phyloP scores from a whole-genome alignment of 1,140 invertebrate genomes.

The Trissolcus basalis region DNA sequence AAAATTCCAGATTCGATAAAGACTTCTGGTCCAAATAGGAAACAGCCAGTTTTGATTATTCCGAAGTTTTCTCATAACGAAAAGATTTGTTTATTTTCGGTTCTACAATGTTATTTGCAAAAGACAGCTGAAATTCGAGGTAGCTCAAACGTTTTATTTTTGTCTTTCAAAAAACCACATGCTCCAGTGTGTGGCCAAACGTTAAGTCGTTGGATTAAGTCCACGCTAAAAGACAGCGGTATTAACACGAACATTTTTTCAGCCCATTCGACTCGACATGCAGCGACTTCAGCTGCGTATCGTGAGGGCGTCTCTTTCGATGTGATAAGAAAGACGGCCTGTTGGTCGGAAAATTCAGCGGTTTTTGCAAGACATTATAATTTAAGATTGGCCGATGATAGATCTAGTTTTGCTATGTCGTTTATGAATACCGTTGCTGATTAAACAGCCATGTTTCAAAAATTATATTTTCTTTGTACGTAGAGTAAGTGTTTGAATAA shows the following conservation, averaged over 20 bases:
- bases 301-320: constrained; percentile 37
- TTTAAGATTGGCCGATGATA: not conserved
- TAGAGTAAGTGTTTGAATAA: too few species aligned
- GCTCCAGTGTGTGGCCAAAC: not conserved
- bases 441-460: not conserved
- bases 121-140: not conserved
- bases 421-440: not conserved
- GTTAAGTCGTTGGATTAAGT: constrained; percentile 9
- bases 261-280: constrained; percentile 9
- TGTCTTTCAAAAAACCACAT: constrained; percentile 5
- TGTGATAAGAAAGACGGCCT: constrained; percentile 17
- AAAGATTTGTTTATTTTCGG: constrained; percentile 5
- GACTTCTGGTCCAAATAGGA: constrained; percentile 7
- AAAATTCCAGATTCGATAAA: constrained; percentile 11
- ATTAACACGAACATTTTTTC: constrained; percentile 9
- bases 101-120: constrained; percentile 1
- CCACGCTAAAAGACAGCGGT: not conserved
- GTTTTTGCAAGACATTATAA: not conserved
- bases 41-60: constrained; percentile 1
- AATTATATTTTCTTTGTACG: too few species aligned
- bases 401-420: not conserved
- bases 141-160: not conserved
- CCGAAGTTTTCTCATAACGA: not conserved
- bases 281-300: constrained; percentile 48
- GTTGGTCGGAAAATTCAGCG: constrained; percentile 30